Conservation (phyloP, 2,113 vertebrate species). For the Tachuris rubrigastra region DNA sequence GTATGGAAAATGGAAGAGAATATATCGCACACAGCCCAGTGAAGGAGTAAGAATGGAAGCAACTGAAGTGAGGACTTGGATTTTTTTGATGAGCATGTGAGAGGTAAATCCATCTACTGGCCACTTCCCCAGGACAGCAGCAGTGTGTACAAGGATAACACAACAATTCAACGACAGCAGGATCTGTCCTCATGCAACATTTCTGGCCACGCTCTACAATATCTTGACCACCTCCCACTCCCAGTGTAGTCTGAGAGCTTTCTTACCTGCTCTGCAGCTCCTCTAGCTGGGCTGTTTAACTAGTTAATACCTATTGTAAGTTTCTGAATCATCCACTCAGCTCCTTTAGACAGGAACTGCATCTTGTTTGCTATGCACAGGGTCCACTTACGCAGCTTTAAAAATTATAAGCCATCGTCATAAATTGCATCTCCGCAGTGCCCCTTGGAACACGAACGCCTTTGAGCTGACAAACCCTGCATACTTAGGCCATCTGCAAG, state of each 20-base stretch:
- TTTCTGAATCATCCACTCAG: constrained; percentile 27
- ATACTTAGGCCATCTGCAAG: not conserved
- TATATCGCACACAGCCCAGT: not conserved
- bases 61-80: not conserved
- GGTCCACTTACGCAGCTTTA: not conserved
- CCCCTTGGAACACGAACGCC: not conserved
- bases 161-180: not conserved
- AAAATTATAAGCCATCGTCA: not conserved
- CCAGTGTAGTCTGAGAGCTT: not conserved
- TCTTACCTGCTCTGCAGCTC: not conserved
- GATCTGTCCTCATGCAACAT: not conserved
- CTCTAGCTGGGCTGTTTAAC: not conserved
- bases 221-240: not conserved
- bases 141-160: not conserved
- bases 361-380: not conserved
- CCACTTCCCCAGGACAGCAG: not conserved
- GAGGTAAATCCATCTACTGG: not conserved
- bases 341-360: not conserved
- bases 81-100: not conserved
- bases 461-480: not conserved
- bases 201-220: not conserved
- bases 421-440: not conserved
- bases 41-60: not conserved
- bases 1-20: not conserved
- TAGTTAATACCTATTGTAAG: not conserved